Conservation (phyloP, 2,113 vertebrate species). For the Eulacestoma nigropectus region DNA sequence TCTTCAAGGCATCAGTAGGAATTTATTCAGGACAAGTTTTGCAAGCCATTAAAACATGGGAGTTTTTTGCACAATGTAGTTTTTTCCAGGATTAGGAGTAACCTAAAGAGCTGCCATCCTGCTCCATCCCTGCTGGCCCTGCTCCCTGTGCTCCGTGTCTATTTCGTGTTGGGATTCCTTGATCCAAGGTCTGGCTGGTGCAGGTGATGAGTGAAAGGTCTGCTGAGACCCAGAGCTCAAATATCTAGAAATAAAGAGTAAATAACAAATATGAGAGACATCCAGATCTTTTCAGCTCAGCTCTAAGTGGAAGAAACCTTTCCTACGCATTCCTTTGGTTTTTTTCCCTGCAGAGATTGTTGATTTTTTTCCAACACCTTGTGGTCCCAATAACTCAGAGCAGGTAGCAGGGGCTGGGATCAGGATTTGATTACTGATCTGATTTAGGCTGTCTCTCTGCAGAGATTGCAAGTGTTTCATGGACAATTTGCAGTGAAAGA, state of each 20-base stretch:
- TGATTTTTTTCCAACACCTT: neutral
- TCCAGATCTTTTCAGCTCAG: neutral
- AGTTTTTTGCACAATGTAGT: fast-evolving
- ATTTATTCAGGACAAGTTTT: neutral
- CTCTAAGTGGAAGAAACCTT: neutral
- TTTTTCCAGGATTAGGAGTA: neutral
- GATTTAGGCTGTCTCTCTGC: constrained; percentile 38
- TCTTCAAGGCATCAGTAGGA: too few relatives aligned
- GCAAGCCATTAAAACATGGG: neutral
- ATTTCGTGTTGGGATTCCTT: neutral
- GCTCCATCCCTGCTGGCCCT: neutral
- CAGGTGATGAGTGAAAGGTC: fast-evolving
- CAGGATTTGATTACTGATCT: constrained; percentile 40
- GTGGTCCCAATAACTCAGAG: constrained; percentile 5
- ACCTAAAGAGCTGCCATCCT: neutral
- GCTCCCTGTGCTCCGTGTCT: neutral
- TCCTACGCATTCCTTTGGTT: neutral
- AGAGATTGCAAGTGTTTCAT: constrained; percentile 42
- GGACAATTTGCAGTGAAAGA: constrained; percentile 48
- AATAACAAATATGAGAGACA: neutral
- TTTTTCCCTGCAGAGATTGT: neutral
- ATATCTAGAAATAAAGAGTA: neutral
- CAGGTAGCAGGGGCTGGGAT: neutral
- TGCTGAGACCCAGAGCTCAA: neutral
- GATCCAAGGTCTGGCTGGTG: neutral